phyloP scores from a whole-genome alignment of 1,140 invertebrate species.

The Sminthurinus signatus region DNA sequence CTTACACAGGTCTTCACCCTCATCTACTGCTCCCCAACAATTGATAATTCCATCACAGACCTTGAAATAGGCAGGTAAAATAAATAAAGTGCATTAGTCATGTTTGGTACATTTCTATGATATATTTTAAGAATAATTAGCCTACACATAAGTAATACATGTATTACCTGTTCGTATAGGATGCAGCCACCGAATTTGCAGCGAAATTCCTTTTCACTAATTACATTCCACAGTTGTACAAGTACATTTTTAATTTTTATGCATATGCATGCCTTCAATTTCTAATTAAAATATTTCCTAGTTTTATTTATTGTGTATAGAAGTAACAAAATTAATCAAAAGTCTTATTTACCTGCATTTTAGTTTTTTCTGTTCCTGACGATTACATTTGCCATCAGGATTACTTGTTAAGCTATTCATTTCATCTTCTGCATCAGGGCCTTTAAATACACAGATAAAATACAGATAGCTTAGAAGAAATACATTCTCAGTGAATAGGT shows the following conservation, averaged over 20 bases:
- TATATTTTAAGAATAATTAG: neutral
- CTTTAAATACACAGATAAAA: neutral
- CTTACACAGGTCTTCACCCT: no score
- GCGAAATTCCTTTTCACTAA: neutral
- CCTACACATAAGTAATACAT: neutral
- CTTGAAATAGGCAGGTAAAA: neutral
- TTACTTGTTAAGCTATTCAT: neutral
- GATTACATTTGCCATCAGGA: conserved; percentile 20
- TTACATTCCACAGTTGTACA: neutral
- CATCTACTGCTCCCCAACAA: conserved; percentile 30
- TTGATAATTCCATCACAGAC: conserved; percentile 31
- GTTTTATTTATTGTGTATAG: neutral
- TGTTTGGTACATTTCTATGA: neutral
- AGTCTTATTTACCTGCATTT: conserved; percentile 19
- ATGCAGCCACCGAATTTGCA: conserved; percentile 37
- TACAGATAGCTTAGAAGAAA: neutral
- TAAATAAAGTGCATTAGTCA: neutral
- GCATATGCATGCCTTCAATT: neutral
- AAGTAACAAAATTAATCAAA: neutral
- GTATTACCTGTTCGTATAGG: neutral
- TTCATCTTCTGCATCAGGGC: conserved; percentile 28
- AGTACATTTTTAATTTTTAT: neutral
- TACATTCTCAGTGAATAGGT: neutral
- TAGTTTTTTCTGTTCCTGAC: conserved; percentile 14
- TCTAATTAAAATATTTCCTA: neutral